A percentile compares a stretch with the other conserved stretches of the same genome.
Evolutionary conservation across 2,113 vertebrate species (phyloP).

Genomic region (Leucosticte australis): DNA sequence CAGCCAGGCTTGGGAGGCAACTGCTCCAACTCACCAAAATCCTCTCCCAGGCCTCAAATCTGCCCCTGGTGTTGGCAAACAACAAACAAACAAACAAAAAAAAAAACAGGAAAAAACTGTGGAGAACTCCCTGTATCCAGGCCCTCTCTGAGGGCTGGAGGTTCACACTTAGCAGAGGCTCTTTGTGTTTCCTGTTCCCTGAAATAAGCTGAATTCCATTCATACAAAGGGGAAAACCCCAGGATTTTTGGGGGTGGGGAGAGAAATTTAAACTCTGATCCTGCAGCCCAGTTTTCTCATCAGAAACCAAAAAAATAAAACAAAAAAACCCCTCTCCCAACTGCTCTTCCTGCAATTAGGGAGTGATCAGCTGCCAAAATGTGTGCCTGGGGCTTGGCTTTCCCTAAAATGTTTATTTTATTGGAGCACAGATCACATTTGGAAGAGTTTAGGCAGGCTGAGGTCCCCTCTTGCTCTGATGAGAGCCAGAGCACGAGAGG

Average conservation of each 20-base stretch:
- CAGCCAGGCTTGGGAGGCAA: background rate
- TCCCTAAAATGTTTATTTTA: constrained; percentile 51
- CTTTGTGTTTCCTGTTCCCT: background rate
- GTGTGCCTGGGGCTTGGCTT: constrained; percentile 36
- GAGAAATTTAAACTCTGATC: background rate
- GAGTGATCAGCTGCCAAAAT: constrained; percentile 36
- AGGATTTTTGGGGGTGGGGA: background rate
- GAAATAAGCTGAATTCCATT: background rate
- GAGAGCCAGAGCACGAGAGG: background rate
- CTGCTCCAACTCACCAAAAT: fast-evolving
- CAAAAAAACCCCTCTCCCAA: background rate
- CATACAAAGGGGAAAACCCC: background rate
- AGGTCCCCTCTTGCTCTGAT: background rate
- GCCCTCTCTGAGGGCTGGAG: background rate
- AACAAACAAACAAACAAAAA: no score
- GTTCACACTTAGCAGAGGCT: background rate
- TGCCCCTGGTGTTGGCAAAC: background rate
- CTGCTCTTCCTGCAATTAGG: constrained; percentile 42
- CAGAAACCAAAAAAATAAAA: background rate
- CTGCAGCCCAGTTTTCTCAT: constrained; percentile 38
- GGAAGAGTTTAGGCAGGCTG: constrained; percentile 47
- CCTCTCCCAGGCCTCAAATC: background rate
- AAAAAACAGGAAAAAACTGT: background rate
- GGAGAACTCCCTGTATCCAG: background rate
- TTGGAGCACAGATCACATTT: constrained; percentile 31